phyloP scores from a whole-genome alignment of 2,797 vertebrate genomes.

The Heteromormyrus szaboi region DNA sequence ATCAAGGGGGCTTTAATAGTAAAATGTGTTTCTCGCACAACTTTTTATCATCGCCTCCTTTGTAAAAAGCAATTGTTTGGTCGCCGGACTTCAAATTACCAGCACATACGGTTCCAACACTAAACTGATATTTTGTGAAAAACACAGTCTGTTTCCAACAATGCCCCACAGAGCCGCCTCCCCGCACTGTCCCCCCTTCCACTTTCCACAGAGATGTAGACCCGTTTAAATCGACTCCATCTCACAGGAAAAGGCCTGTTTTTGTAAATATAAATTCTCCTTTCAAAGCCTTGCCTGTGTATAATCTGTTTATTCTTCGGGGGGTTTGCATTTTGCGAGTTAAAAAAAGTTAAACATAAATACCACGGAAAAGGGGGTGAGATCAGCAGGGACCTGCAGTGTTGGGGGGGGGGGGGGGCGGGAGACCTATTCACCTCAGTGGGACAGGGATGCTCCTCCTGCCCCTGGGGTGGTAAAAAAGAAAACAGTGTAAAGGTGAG shows the following conservation, averaged over 20 bases:
- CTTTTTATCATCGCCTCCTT: background rate
- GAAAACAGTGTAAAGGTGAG: background rate
- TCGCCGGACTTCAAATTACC: background rate
- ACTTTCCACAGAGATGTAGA: constrained; percentile 3
- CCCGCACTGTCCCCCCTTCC: background rate
- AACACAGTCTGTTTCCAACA: constrained; percentile 9
- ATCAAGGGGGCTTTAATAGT: background rate
- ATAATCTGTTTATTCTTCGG: constrained; percentile 14
- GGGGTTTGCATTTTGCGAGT: background rate
- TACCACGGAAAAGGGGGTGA: background rate
- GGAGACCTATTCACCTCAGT: background rate
- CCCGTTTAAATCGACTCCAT: background rate
- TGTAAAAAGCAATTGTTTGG: background rate
- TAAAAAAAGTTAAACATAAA: constrained; percentile 15
- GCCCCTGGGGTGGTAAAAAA: background rate
- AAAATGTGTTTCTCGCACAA: background rate
- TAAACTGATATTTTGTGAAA: background rate
- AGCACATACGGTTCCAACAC: background rate
- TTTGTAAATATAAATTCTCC: background rate
- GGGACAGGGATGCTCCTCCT: background rate
- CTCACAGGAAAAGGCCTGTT: background rate
- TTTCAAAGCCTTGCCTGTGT: constrained; percentile 6
- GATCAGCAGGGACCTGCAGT: background rate
- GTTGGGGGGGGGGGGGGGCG: background rate
- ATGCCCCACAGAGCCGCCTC: background rate